Conservation (phyloP, 2,888 invertebrate genomes). For the Meiosimyza platycephala region DNA sequence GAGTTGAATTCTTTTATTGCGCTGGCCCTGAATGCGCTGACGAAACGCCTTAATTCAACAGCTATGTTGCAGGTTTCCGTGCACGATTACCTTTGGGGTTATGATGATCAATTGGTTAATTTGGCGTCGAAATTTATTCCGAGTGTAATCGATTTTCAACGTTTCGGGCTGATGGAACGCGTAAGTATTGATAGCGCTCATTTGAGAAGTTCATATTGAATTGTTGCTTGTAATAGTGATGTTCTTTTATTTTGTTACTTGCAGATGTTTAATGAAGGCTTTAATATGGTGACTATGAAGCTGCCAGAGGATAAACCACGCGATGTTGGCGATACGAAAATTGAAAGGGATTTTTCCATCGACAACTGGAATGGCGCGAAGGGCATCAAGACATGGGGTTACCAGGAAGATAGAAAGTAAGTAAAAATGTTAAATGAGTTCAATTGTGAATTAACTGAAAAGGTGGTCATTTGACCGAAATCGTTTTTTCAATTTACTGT, state of each 20-base stretch:
- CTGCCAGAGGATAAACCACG: constrained; percentile 59
- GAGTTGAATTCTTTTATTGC: constrained; percentile 67
- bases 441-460: too few species aligned
- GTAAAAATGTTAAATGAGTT: constrained; percentile 31
- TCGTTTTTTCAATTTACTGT: too few species aligned
- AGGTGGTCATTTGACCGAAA: too few species aligned
- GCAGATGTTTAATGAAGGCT: constrained; percentile 75
- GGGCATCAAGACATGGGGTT: constrained; percentile 79
- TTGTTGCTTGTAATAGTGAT: constrained; percentile 22
- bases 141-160: constrained; percentile 82
- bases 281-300: constrained; percentile 71
- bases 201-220: not conserved
- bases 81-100: constrained; percentile 84
- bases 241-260: constrained; percentile 41
- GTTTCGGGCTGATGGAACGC: constrained; percentile 84
- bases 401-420: constrained; percentile 56
- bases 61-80: constrained; percentile 74
- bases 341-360: constrained; percentile 69
- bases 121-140: constrained; percentile 79
- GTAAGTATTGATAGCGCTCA: constrained; percentile 68
- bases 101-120: constrained; percentile 78
- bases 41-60: constrained; percentile 70
- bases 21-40: constrained; percentile 72
- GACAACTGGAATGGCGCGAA: constrained; percentile 74
- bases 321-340: constrained; percentile 43